Base-by-base conservation (phyloP, 2,113 vertebrate genomes). In the Pluvianellus socialis region DNA sequence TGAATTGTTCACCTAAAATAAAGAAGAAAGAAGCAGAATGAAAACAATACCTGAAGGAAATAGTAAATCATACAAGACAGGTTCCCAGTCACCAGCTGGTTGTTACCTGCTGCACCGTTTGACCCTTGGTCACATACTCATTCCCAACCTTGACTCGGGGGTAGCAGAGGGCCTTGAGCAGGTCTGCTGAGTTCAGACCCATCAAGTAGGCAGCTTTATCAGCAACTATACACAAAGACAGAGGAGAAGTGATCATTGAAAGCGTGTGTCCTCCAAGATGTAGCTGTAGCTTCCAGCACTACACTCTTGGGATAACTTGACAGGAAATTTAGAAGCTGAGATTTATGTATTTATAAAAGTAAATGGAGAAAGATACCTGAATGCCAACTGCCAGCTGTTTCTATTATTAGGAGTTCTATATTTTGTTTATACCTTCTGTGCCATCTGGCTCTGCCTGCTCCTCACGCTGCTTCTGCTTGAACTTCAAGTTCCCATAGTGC, bases 1-100 rank as follows among this genome's bases (percentile, higher is more conserved):
- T 0, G 97, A 14, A 3, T 99, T 99, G 91, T 98, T 96, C 6
- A 99, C 99, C 98, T 98, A 53, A 16, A 59, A 4, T 2, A 45
- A 74, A 72, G 27, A 35, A 82, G 49, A 77, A 81, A 22, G 19
- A 1, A 79, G 40, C 30, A 76, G 28, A 67, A 86, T 18, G 6
- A 44, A 52, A 81, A 52, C 1, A 67, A 6, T 33, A 58, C 1
- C 12, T 14, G 30, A 14, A 58, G 26, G 6, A 56, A 90, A 40
- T 1, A 50, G 7, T 27, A 49, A 77, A 14, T 42, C 44, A 38
- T 47, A 49, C 26, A 58, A 26, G 23, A 1, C 4, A 44, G 32
- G 3, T 44, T 66, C 5, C 9, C 19, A 65, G 28, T 61, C 38
- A 45, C 45, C 4, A 35, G 2, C 27, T 45, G 42, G 4, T 56